phyloP scores from a whole-genome alignment of 2,888 invertebrate genomes.

The Cotesia congregata region DNA sequence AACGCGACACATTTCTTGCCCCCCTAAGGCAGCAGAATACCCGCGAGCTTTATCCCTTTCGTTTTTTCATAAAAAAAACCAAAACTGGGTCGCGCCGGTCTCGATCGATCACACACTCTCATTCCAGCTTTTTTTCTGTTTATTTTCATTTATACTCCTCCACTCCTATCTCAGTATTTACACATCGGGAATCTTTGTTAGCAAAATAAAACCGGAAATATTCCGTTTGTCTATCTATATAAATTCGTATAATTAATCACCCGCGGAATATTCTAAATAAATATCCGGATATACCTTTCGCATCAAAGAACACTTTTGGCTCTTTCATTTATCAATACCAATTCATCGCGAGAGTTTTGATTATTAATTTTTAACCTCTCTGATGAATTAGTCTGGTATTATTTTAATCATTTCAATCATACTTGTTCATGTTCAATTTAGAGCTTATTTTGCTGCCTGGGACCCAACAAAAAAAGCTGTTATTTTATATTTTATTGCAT shows the following conservation, averaged over 20 bases:
- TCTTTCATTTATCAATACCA: neutral
- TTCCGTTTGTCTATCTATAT: neutral
- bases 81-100: conserved; percentile 16
- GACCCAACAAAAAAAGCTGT: too few relatives aligned
- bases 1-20: conserved; percentile 9
- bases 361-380: neutral
- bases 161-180: neutral
- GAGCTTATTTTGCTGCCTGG: too few relatives aligned
- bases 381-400: neutral
- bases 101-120: conserved; percentile 27
- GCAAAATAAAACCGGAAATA: neutral
- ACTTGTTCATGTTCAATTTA: too few relatives aligned
- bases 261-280: neutral
- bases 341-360: neutral
- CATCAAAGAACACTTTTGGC: neutral
- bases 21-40: neutral
- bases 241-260: neutral
- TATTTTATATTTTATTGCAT: too few relatives aligned
- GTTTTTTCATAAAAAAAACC: neutral
- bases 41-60: neutral
- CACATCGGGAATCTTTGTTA: conserved; percentile 14
- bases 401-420: neutral
- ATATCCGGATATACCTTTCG: neutral
- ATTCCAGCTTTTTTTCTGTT: conserved; percentile 10
- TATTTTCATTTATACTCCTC: conserved; percentile 1